Evolutionary conservation across 2,888 invertebrate species (phyloP).

Genomic region (Netelia virgata): DNA sequence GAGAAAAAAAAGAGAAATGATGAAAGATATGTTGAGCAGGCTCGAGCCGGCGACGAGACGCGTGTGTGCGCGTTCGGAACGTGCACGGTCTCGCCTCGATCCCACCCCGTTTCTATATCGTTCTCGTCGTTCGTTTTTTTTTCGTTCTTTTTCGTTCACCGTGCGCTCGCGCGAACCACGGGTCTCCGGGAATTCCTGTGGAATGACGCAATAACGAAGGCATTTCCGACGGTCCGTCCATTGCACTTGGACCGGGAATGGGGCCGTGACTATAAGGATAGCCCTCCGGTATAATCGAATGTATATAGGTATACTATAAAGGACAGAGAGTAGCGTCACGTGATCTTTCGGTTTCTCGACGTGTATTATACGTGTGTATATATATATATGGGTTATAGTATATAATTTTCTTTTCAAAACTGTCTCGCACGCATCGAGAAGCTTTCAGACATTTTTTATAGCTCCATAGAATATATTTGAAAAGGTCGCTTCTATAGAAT

Average conservation of each 20-base stretch:
- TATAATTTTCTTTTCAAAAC: slow-evolving; percentile 11
- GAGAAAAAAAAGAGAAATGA: slow-evolving; percentile 33
- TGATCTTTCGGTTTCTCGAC: slow-evolving; percentile 26
- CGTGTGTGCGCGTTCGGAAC: slow-evolving; percentile 8
- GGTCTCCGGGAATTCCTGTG: slow-evolving; percentile 81
- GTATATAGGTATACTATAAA: slow-evolving; percentile 14
- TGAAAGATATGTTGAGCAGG: slow-evolving; percentile 59
- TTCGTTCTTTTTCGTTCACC: slow-evolving; percentile 39
- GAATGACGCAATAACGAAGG: slow-evolving; percentile 82
- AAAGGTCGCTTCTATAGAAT: background rate
- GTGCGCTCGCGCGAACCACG: slow-evolving; percentile 39
- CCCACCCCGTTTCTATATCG: background rate
- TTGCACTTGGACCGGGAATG: slow-evolving; percentile 79
- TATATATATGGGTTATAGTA: background rate
- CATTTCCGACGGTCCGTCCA: slow-evolving; percentile 82
- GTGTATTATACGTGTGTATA: slow-evolving; percentile 7
- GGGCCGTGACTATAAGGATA: slow-evolving; percentile 30
- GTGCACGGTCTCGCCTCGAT: slow-evolving; percentile 38
- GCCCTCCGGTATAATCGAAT: slow-evolving; percentile 24
- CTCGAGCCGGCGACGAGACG: slow-evolving; percentile 24
- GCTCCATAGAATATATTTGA: slow-evolving; percentile 1
- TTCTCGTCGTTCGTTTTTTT: background rate
- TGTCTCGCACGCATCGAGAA: background rate
- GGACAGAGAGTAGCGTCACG: slow-evolving; percentile 30
- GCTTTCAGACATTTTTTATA: slow-evolving; percentile 2